Evolutionary conservation across 2,888 invertebrate species (phyloP), one percentile per base, ranked within the genome.

Genomic region (Scrobipalpa costella): DNA sequence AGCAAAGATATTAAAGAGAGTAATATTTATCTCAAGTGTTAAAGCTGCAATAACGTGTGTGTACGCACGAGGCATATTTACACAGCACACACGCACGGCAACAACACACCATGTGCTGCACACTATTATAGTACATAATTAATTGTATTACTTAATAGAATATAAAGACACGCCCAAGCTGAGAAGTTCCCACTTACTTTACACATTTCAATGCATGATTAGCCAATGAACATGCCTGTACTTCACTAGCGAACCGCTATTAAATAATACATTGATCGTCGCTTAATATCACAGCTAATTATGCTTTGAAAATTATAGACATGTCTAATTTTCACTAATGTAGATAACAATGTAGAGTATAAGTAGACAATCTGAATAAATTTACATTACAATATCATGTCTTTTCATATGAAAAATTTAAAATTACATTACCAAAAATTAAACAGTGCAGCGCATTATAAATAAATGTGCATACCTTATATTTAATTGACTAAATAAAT

Each of bases 1-100:
- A 93, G 93, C 93, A 93, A 93, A 93, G 92, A 93, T 92, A 92
- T 93, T 90, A 91, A 92, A 91, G 91, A 92, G 92, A 92, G 86
- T 92, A 90, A 90, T 90, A 90, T 88, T 87, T 87, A 88, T 88
- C 84, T 87, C 85, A 87, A 87, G 89, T 90, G 90, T 90, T 88
- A 88, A 90, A 91, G 90, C 90, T 88, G 90, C 89, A 86, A 85
- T 81, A 84, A 84, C 86, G 88, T 91, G 90, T 91, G 91, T 91
- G 90, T 90, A 90, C 88, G 90, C 90, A 85, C 88, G 69, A 84
- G 89, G 90, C 90, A 90, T 90, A 91, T 91, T 88, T 91, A 91
- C 91, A 90, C 86, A 85, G 87, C 89, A 90, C 90, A 90, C 91
- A 90, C 90, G 86, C 82, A 82, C 73, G 73, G 87, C 90, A 87